Conservation (phyloP, 2,113 vertebrate genomes). For the Lepus europaeus region DNA sequence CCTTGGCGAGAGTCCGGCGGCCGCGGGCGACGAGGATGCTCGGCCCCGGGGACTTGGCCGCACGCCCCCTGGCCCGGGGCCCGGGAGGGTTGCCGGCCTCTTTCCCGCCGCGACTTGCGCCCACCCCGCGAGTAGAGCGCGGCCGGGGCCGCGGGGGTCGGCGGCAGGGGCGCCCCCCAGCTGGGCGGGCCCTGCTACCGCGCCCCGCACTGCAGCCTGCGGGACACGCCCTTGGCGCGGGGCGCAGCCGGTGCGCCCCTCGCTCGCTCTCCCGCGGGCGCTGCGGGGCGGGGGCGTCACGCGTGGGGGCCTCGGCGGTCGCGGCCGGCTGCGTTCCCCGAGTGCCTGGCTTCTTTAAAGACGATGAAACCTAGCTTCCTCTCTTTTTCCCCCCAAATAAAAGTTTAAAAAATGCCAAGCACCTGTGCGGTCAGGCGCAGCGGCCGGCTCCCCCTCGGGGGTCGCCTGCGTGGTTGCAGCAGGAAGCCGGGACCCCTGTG, state of each 20-base stretch:
- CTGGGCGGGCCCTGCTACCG: background rate
- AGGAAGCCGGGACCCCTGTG: slow-evolving; percentile 27
- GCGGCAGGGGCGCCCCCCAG: background rate
- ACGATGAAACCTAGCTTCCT: no score
- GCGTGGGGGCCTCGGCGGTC: no score
- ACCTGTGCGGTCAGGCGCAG: no score
- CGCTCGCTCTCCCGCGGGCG: no score
- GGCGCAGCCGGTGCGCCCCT: no score
- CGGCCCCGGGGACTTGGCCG: background rate
- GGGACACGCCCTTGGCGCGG: slow-evolving; percentile 74
- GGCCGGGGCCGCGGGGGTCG: background rate
- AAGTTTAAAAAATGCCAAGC: no score
- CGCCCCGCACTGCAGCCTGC: slow-evolving; percentile 40
- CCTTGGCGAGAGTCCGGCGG: background rate
- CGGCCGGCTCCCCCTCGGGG: no score
- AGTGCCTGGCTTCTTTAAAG: no score
- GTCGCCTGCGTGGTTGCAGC: background rate
- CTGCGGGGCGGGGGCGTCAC: no score
- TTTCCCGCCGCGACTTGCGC: no score
- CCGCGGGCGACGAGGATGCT: background rate
- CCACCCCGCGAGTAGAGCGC: background rate
- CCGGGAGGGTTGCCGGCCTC: background rate
- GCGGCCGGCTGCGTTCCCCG: no score
- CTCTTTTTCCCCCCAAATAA: no score
- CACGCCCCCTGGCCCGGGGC: background rate